Percentiles rank a stretch among this genome's conserved stretches.
Evolutionary conservation across 2,113 vertebrate species (phyloP).

Genomic region (Petaurus breviceps): DNA sequence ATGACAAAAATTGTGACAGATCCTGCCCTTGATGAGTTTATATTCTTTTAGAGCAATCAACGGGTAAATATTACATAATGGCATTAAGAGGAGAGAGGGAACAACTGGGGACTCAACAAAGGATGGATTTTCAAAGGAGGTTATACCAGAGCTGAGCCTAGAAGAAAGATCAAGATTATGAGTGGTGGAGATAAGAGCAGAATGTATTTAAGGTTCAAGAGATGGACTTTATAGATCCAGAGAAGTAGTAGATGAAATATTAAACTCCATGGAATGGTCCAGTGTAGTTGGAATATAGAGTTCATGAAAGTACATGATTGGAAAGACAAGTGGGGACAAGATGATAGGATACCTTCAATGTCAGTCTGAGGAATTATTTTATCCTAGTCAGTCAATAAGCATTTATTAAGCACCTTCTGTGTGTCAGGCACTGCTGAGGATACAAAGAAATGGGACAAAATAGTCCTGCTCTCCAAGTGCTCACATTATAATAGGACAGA

Average conservation of each 20-base stretch:
- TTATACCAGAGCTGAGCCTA: neutral
- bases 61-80: neutral
- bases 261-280: neutral
- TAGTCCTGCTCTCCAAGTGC: neutral
- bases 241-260: neutral
- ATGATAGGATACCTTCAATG: neutral
- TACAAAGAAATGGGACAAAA: neutral
- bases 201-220: neutral
- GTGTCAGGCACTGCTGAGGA: neutral
- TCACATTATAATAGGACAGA: neutral
- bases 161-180: neutral
- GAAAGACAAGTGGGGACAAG: neutral
- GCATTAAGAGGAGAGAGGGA: neutral
- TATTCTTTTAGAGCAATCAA: neutral
- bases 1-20: neutral
- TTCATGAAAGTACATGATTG: neutral
- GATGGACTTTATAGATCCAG: neutral
- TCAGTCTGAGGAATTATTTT: neutral
- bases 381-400: neutral
- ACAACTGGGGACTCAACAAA: neutral
- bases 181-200: neutral
- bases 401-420: neutral
- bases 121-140: neutral
- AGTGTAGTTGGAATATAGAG: neutral
- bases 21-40: neutral